Conservation (phyloP, 2,113 vertebrate genomes). For the Macrotus californicus region DNA sequence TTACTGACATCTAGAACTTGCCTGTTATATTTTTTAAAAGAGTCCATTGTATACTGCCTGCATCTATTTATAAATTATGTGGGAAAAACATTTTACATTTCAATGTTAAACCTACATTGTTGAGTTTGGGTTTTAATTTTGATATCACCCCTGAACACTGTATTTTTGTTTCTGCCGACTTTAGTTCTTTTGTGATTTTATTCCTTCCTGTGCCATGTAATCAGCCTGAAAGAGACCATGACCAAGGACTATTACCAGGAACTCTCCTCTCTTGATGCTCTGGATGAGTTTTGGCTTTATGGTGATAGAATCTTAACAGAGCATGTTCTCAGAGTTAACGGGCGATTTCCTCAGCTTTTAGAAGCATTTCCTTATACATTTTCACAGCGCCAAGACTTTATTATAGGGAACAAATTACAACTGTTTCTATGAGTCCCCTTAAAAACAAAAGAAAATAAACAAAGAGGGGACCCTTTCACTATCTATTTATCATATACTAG, state of each 20-base stretch:
- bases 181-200: slow-evolving; percentile 29
- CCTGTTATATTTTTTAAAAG: not conserved
- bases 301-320: slow-evolving; percentile 17
- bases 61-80: not conserved
- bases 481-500: not conserved
- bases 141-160: not conserved
- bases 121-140: not conserved
- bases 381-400: not conserved
- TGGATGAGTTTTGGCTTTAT: not conserved
- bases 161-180: not conserved
- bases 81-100: not conserved
- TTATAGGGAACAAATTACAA: not conserved
- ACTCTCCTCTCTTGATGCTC: not conserved
- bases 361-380: not conserved
- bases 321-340: not conserved
- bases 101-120: not conserved
- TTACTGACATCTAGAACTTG: not conserved
- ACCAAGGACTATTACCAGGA: not conserved
- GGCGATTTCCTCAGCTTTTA: slow-evolving; percentile 16
- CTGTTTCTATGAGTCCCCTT: not conserved
- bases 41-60: not conserved
- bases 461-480: not conserved
- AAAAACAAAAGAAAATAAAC: not conserved
- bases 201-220: not conserved
- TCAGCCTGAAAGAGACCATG: not conserved